phyloP scores from a whole-genome alignment of 2,888 invertebrate species.

The Priocnemis perturbator region DNA sequence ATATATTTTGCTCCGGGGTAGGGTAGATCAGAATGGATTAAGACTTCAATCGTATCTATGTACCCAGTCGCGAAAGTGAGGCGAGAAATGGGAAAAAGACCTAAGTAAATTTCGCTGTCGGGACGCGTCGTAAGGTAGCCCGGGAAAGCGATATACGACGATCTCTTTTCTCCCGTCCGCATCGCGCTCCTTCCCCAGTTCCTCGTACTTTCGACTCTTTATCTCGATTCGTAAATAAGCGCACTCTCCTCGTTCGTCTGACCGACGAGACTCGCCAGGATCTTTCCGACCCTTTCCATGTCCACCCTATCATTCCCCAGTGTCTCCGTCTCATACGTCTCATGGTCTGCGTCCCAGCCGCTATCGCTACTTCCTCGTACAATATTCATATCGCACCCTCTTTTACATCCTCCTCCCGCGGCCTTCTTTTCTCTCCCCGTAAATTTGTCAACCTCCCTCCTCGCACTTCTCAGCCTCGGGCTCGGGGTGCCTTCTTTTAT shows the following conservation, averaged over 20 bases:
- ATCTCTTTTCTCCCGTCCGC: background rate
- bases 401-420: background rate
- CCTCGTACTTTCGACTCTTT: slow-evolving; percentile 19
- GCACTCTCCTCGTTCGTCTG: background rate
- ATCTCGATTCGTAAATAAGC: slow-evolving; percentile 41
- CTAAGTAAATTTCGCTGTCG: slow-evolving; percentile 54
- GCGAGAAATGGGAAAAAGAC: slow-evolving; percentile 31
- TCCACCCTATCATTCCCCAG: too few species aligned
- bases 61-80: slow-evolving; percentile 1
- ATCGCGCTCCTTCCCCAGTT: too few species aligned
- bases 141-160: slow-evolving; percentile 33
- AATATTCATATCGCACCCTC: background rate
- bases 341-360: background rate
- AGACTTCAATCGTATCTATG: too few species aligned
- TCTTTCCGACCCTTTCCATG: background rate
- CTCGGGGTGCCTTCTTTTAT: background rate
- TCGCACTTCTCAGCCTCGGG: background rate
- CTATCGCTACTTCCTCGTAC: background rate
- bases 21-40: too few species aligned
- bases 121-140: slow-evolving; percentile 27
- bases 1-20: too few species aligned
- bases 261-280: slow-evolving; percentile 2
- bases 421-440: background rate
- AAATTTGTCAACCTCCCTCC: background rate
- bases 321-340: too few species aligned